A percentile compares a stretch with the other conserved stretches of the same genome.
Conservation (phyloP, 2,113 vertebrate genomes). For the Naja naja region DNA sequence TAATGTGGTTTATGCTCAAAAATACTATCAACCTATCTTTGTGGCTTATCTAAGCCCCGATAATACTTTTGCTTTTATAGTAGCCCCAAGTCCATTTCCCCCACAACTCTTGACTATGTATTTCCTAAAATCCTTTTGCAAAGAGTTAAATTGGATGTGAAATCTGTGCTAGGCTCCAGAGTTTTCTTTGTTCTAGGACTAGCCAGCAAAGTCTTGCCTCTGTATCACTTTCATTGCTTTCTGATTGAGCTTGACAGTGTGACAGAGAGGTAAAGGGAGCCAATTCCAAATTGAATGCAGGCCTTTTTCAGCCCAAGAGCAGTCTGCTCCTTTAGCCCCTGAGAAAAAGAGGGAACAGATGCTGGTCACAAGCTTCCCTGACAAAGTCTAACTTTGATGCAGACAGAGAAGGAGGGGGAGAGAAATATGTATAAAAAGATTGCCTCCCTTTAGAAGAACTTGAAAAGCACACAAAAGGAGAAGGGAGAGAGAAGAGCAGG, state of each 20-base stretch:
- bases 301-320: slow-evolving; percentile 89
- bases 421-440: slow-evolving; percentile 67
- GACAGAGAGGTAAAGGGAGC: slow-evolving; percentile 92
- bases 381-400: slow-evolving; percentile 86
- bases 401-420: slow-evolving; percentile 49
- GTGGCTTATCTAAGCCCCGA: slow-evolving; percentile 89
- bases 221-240: slow-evolving; percentile 86
- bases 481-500: slow-evolving; percentile 53
- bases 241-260: slow-evolving; percentile 99
- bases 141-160: slow-evolving; percentile 99
- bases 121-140: slow-evolving; percentile 88
- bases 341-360: slow-evolving; percentile 84
- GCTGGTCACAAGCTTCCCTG: slow-evolving; percentile 77
- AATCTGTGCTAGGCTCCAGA: slow-evolving; percentile 94
- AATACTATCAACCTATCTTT: slow-evolving; percentile 90
- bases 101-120: slow-evolving; percentile 84
- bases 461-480: slow-evolving; percentile 71
- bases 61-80: slow-evolving; percentile 89
- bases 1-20: slow-evolving; percentile 95
- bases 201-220: slow-evolving; percentile 79
- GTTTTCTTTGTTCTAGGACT: slow-evolving; percentile 91
- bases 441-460: slow-evolving; percentile 71
- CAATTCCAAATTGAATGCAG: slow-evolving; percentile 91
- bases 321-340: slow-evolving; percentile 77
- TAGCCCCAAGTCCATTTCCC: slow-evolving; percentile 82